Base-by-base conservation (phyloP, 2,888 invertebrate genomes). In the Hartigia nigra region DNA sequence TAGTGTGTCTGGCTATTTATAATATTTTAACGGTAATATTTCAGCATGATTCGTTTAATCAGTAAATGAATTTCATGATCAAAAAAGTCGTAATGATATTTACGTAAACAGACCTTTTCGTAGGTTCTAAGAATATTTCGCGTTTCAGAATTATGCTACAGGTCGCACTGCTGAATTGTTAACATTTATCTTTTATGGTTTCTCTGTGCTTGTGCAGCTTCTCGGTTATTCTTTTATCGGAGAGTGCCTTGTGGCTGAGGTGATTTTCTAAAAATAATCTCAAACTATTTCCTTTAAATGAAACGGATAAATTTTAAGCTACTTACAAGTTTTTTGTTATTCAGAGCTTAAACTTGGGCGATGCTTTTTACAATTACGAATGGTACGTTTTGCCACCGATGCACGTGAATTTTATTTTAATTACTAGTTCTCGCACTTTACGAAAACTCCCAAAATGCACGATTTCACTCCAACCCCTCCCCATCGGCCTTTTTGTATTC, bases 301-400 rank as follows among this genome's bases (percentile, higher is more conserved):
- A 12, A 39, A 4, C 1, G 14, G 14, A 39, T 37, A 14, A 36
- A 34, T 78, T 74, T 11, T 74, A 11, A 31, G 23, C 0, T 2
- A 23, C 5, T 55, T 55, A 23, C 1, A 5, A 2, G 23, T 55
- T 23, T 55, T 69, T 31, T 23, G 31, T 4, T 36, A 37, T 70
- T 31, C 72, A 86, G 86, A 93, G 94, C 82, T 91, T 92, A 84
- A 88, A 92, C 1, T 90, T 94, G 3, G 90, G 92, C 0, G 91
- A 93, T 55, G 92, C 92, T 75, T 87, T 94, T 82, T 94, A 94
- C 84, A 91, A 92, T 77, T 93, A 93, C 81, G 92, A 92, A 3
- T 94, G 94, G 94, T 91, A 93, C 76, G 92, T 93, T 12, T 93
- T 94, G 85, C 88, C 92, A 77, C 84, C 83, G 0, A 86, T 86